Base-by-base conservation (phyloP, 2,888 invertebrate genomes). In the Xylocampa areola region DNA sequence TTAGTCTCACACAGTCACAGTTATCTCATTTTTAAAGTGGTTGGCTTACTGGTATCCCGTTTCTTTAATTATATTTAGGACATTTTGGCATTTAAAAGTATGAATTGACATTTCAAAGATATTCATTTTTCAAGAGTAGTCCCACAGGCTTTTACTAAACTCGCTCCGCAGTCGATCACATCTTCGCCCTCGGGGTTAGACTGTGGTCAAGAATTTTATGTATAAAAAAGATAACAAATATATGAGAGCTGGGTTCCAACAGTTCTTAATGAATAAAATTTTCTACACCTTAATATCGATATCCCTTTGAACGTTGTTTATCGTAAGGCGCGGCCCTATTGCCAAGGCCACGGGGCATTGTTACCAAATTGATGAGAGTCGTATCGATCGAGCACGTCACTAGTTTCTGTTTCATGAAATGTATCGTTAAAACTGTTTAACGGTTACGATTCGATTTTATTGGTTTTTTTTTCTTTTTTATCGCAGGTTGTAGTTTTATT, bases 301-400 rank as follows among this genome's bases (percentile, higher is more conserved):
- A 10, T 39, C 40, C 32, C 35, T 45, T 45, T 40, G 33, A 67
- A 53, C 51, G 48, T 47, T 50, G 68, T 57, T 57, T 55, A 48
- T 67, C 23, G 61, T 54, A 30, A 61, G 73, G 69, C 49, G 60
- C 58, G 69, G 63, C 67, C 27, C 37, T 39, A 61, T 58, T 76
- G 69, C 49, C 77, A 77, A 74, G 77, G 76, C 63, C 57, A 47
- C 7, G 25, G 45, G 44, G 43, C 54, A 66, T 60, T 69, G 66
- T 64, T 57, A 62, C 59, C 32, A 36, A 68, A 69, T 63, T 73
- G 63, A 73, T 59, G 72, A 59, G 54, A 55, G 60, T 49, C 27
- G 13, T 59, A 70, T 73, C 64, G 73, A 73, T 52, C 59, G 6
- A 25, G 32, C 30, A 41, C 48, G 36, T 47, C 62, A 67, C 52